Evolutionary conservation across 2,113 vertebrate species (phyloP), one percentile per base, ranked within the genome.

Genomic region (Tinamus guttatus): DNA sequence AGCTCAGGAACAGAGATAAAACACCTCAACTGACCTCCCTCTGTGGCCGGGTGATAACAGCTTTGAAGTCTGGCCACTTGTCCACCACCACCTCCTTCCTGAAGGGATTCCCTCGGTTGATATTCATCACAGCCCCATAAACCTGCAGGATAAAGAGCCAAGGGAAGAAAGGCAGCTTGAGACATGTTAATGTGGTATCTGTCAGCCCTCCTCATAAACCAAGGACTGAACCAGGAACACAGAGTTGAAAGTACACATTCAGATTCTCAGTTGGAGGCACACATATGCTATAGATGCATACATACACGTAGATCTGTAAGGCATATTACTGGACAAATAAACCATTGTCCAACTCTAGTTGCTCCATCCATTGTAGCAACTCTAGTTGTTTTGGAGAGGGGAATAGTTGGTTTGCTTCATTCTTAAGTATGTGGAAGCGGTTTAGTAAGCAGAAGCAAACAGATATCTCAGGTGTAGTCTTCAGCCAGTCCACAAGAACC

Each of bases 1-100:
- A 30, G 40, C 43, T 68, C 27, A 38, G 52, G 49, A 67, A 52
- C 12, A 65, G 28, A 62, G 13, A 34, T 25, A 49, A 63, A 59
- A 0, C 17, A 7, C 1, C 3, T 27, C 21, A 16, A 30, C 69
- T 75, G 96, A 97, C 97, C 97, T 96, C 89, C 91, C 96, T 98
- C 83, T 97, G 94, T 18, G 58, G 67, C 36, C 97, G 89, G 79
- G 96, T 98, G 81, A 98, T 95, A 60, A 97, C 96, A 87, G 94
- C 94, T 71, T 96, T 97, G 96, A 98, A 98, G 96, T 91, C 95
- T 62, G 98, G 98, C 98, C 98, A 98, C 28, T 97, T 98, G 94
- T 98, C 97, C 89, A 97, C 90, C 68, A 98, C 90, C 52, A 97
- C 96, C 94, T 98, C 96, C 71, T 94, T 97, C 68, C 96, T 96